phyloP scores from a whole-genome alignment of 2,113 vertebrate genomes.

The Condylura cristata region DNA sequence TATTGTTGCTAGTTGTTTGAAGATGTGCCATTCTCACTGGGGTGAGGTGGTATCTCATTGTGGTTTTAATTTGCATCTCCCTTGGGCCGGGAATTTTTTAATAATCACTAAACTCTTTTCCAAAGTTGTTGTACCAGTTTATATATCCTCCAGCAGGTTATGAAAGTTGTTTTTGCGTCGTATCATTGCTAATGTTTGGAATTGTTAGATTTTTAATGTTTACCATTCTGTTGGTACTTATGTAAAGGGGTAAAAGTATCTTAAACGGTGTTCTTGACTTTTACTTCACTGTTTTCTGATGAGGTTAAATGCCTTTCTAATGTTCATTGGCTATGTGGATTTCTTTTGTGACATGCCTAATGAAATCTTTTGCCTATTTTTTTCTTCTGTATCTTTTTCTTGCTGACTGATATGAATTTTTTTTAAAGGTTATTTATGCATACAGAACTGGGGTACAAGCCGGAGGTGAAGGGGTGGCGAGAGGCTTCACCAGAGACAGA shows the following conservation, averaged over 20 bases:
- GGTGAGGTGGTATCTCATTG: no score
- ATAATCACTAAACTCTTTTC: neutral
- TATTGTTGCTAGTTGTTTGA: no score
- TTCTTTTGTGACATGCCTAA: neutral
- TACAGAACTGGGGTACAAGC: no score
- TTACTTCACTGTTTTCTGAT: neutral
- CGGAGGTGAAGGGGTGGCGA: no score
- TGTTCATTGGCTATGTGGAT: neutral
- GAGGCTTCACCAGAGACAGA: no score
- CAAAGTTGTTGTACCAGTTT: neutral
- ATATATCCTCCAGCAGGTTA: neutral
- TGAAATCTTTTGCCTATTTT: neutral
- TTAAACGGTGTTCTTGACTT: neutral
- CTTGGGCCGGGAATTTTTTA: no score
- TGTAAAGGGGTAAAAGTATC: neutral
- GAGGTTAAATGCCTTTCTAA: neutral
- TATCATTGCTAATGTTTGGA: neutral
- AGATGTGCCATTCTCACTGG: no score
- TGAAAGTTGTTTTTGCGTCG: neutral
- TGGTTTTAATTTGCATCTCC: no score
- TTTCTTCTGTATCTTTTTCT: slow-evolving; percentile 7
- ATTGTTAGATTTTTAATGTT: neutral
- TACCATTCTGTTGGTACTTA: neutral
- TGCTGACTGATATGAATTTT: neutral
- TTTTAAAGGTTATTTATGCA: no score